Evolutionary conservation across 1,140 invertebrate genomes (phyloP).

Genomic region (Teleogryllus occipitalis): DNA sequence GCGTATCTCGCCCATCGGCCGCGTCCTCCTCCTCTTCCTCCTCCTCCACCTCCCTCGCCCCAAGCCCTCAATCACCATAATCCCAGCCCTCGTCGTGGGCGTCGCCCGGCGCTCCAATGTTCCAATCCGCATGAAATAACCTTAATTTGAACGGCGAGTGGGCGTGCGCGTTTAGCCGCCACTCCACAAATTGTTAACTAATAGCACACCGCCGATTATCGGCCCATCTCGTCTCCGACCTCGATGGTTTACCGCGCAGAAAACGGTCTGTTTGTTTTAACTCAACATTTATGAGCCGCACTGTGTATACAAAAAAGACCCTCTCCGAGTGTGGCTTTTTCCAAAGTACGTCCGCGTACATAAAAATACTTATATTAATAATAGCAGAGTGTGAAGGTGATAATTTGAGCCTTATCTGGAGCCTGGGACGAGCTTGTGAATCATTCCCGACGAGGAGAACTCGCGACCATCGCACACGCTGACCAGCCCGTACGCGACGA

Average conservation of each 20-base stretch:
- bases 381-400: neutral
- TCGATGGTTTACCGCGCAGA: neutral
- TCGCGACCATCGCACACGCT: no score
- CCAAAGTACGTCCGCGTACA: neutral
- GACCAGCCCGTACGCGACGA: neutral
- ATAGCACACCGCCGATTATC: neutral
- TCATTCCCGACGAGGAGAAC: neutral
- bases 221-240: neutral
- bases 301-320: neutral
- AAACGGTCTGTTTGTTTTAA: neutral
- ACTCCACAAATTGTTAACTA: neutral
- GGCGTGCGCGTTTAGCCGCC: neutral
- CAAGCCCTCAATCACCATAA: neutral
- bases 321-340: neutral
- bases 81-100: neutral
- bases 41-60: neutral
- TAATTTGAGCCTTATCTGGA: neutral
- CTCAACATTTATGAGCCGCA: neutral
- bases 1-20: neutral
- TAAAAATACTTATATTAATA: constrained; percentile 6
- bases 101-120: neutral
- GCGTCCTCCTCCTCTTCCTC: neutral
- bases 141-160: neutral
- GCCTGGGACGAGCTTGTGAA: neutral
- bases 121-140: constrained; percentile 4